These are phyloP conservation scores for Agapornis roseicollis DNA, from an alignment of 2,113 vertebrate genomes.

Conservation along the genomic window DNA sequence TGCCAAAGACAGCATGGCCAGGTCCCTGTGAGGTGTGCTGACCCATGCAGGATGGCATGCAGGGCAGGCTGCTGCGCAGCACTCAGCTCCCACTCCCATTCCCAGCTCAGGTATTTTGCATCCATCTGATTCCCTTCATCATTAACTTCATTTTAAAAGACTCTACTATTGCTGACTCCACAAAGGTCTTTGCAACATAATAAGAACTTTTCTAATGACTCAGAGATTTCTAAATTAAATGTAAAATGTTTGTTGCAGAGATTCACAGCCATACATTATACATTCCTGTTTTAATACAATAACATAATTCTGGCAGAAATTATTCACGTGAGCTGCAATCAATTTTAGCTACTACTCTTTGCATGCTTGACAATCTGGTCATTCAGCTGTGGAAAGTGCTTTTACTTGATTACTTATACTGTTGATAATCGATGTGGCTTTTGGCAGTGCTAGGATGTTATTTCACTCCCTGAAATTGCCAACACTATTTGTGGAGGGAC, in stretches of 20 bases:
- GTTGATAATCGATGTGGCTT: conserved; percentile 56
- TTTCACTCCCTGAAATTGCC: conserved; percentile 12
- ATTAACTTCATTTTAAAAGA: not conserved
- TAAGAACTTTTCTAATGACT: conserved; percentile 63
- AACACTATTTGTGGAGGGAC: not conserved
- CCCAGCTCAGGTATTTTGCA: not conserved
- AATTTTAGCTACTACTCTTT: conserved; percentile 50
- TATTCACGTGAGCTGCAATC: conserved; percentile 59
- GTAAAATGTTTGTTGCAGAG: conserved; percentile 54
- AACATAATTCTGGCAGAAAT: conserved; percentile 54
- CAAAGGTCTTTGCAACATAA: not conserved
- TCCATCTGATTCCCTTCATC: not conserved
- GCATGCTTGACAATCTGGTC: conserved; percentile 46
- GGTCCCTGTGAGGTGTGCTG: not conserved
- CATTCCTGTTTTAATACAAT: conserved; percentile 39
- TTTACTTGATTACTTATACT: conserved; percentile 57
- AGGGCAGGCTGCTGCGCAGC: not conserved
- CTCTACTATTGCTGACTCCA: conserved; percentile 26
- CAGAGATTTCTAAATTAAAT: conserved; percentile 69
- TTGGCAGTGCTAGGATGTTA: conserved; percentile 48
- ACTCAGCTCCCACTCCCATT: not conserved
- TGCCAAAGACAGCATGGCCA: accelerated
- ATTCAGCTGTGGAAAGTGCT: conserved; percentile 56
- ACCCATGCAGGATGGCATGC: not conserved
- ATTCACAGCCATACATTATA: conserved; percentile 2